phyloP scores from a whole-genome alignment of 2,113 vertebrate species.

The Hippotragus niger region DNA sequence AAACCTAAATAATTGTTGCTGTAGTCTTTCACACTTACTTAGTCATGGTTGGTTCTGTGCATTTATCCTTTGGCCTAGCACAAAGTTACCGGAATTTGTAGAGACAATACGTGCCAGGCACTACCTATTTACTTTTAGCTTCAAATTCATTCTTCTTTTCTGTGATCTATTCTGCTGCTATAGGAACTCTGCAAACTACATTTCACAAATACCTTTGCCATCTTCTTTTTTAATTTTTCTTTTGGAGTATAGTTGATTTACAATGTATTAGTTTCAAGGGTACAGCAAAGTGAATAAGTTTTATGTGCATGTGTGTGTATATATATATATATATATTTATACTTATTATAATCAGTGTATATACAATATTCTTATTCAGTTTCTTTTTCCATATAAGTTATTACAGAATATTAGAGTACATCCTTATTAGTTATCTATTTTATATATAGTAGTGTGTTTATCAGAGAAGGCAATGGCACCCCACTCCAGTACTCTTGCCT shows the following conservation, averaged over 20 bases:
- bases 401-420: not conserved
- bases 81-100: not conserved
- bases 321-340: not conserved
- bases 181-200: not conserved
- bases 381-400: not conserved
- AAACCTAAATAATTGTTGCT: not conserved
- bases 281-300: not conserved
- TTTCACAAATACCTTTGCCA: not conserved
- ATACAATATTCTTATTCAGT: not conserved
- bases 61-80: not conserved
- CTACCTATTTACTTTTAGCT: not conserved
- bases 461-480: too few relatives aligned
- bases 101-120: not conserved
- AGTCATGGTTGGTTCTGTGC: not conserved
- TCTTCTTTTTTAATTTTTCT: not conserved
- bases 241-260: not conserved
- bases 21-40: not conserved
- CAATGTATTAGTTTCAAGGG: not conserved
- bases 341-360: not conserved
- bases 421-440: not conserved
- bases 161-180: not conserved
- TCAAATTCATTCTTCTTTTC: not conserved
- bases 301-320: not conserved
- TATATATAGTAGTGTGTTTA: not conserved
- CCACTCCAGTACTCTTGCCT: too few relatives aligned